A percentile compares a stretch with the other conserved stretches of the same genome.
Evolutionary conservation across 2,797 vertebrate species (phyloP).

Genomic region (Babyrousa celebensis): DNA sequence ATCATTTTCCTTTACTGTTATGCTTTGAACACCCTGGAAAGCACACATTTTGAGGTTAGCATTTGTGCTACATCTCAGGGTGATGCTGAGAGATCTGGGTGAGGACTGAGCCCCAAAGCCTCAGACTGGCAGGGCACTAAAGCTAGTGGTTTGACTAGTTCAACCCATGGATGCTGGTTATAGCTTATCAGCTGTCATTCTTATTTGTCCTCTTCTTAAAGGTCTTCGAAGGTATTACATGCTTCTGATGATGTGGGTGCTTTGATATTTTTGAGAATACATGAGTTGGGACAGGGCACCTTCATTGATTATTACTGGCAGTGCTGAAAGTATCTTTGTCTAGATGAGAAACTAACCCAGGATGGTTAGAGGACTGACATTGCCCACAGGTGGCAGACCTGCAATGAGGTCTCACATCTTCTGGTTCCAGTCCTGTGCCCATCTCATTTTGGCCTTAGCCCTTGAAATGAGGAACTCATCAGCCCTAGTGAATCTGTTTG

Average conservation of each 20-base stretch:
- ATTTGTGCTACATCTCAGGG: not conserved
- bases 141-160: not conserved
- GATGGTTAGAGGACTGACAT: not conserved
- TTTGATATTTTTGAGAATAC: not conserved
- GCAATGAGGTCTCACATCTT: not conserved
- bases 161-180: not conserved
- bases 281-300: not conserved
- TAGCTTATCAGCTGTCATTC: not conserved
- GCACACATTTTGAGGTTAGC: not conserved
- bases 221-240: not conserved
- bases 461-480: conserved; percentile 28
- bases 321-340: not conserved
- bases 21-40: not conserved
- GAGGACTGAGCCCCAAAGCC: not conserved
- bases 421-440: not conserved
- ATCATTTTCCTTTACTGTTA: not conserved
- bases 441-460: not conserved
- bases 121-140: not conserved
- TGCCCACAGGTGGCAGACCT: not conserved
- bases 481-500: not conserved
- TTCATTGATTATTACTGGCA: not conserved
- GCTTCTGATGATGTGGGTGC: not conserved
- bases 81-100: not conserved
- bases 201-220: not conserved
- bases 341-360: not conserved